Percentiles rank a stretch among this genome's conserved stretches.
These are phyloP conservation scores for Pangasius krempfi DNA, from an alignment of 2,797 vertebrate genomes.

Conservation along the genomic window DNA sequence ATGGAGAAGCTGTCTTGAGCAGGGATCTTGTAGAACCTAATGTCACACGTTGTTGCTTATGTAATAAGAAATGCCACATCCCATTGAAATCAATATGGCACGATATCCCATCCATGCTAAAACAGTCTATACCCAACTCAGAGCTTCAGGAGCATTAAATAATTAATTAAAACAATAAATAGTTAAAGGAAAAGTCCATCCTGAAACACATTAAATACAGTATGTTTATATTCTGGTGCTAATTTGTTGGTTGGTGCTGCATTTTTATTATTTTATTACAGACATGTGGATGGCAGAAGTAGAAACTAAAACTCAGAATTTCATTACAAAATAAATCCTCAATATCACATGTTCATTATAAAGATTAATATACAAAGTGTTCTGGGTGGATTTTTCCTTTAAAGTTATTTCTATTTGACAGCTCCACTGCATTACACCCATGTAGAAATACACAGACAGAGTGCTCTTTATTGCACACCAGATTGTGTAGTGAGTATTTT, in stretches of 20 bases:
- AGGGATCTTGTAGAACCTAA: constrained; percentile 11
- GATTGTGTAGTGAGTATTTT: constrained; percentile 3
- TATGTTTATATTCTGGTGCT: neutral
- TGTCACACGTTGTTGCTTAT: constrained; percentile 25
- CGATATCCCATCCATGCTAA: neutral
- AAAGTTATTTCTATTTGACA: neutral
- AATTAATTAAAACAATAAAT: neutral
- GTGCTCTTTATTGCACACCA: constrained; percentile 6
- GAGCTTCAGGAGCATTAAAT: neutral
- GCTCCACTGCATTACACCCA: neutral
- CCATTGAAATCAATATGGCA: constrained; percentile 4
- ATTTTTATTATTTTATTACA: neutral
- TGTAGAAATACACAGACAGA: neutral
- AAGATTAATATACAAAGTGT: neutral
- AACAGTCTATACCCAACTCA: neutral
- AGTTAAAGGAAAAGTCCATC: neutral
- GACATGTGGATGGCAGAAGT: neutral
- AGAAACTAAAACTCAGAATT: neutral
- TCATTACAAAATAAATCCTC: neutral
- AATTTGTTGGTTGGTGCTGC: neutral
- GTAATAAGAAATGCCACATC: constrained; percentile 29
- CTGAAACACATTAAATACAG: neutral
- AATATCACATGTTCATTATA: neutral
- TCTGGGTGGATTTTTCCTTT: neutral
- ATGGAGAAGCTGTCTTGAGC: constrained; percentile 2